A percentile compares a stretch with the other conserved stretches of the same genome.
phyloP scores from a whole-genome alignment of 2,797 vertebrate species.

The Crocodylus rhombifer region DNA sequence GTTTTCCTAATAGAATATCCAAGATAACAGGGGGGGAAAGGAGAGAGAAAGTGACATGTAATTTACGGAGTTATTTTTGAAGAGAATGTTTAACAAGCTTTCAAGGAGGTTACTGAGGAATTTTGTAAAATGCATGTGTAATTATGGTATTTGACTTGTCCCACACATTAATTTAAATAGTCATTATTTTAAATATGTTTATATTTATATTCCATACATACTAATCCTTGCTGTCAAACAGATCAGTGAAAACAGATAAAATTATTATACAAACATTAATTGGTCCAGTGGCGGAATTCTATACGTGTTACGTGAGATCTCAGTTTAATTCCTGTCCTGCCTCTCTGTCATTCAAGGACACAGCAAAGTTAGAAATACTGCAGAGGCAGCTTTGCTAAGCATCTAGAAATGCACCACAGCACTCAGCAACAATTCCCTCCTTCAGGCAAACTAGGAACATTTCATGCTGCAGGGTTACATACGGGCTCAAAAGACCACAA shows the following conservation, averaged over 20 bases:
- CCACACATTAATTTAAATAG: not conserved
- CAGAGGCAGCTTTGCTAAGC: not conserved
- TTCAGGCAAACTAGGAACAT: not conserved
- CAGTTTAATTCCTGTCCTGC: not conserved
- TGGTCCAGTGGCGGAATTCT: not conserved
- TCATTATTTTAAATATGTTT: not conserved
- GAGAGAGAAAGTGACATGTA: not conserved
- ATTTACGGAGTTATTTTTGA: not conserved
- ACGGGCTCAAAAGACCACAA: not conserved
- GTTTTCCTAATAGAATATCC: not conserved
- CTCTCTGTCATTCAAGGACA: not conserved
- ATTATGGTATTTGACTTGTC: not conserved
- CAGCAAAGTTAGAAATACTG: not conserved
- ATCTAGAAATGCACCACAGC: not conserved
- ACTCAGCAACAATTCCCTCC: not conserved
- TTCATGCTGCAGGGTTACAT: not conserved
- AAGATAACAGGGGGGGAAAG: not conserved
- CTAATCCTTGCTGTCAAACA: not conserved
- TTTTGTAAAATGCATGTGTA: not conserved
- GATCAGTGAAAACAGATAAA: not conserved
- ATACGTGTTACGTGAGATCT: not conserved
- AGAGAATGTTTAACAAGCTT: not conserved
- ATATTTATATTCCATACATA: not conserved
- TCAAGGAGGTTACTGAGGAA: not conserved
- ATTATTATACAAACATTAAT: not conserved